Base-by-base conservation (phyloP, 2,797 vertebrate species). In the Dermochelys coriacea region DNA sequence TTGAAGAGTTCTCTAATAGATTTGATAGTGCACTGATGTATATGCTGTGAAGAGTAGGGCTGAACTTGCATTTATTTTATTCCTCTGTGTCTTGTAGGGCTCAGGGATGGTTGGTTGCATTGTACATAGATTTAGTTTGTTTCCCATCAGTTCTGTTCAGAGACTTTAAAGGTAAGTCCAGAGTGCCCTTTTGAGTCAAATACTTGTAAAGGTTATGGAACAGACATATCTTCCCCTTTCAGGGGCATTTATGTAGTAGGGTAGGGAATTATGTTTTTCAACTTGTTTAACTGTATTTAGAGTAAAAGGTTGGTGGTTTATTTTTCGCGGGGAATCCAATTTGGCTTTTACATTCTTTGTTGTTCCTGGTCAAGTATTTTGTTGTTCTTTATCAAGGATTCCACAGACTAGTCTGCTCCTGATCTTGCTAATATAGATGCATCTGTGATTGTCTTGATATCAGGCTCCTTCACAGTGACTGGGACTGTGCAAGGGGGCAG, bases 1-100 rank as follows among this genome's bases (percentile, higher is more conserved):
- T 86, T 71, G 8, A 7, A 96, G 95, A 86, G 91, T 96, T 94
- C 93, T 97, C 88, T 93, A 47, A 6, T 77, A 77, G 45, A 25
- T 77, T 47, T 77, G 25, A 12, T 31, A 49, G 45, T 31, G 41
- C 27, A 77, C 8, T 77, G 71, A 74, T 74, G 6, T 18, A 49
- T 8, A 49, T 77, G 41, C 74, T 77, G 45, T 47, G 74, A 77
- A 77, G 27, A 3, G 27, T 49, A 49, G 27, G 25, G 4, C 45
- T 77, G 45, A 77, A 77, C 27, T 8, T 77, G 8, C 61, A 27
- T 75, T 3, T 77, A 18, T 49, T 77, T 77, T 77, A 77, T 31
- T 77, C 12, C 12, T 49, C 29, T 77, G 6, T 74, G 12, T 49
- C 23, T 25, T 34, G 31, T 61, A 25, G 21, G 21, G 54, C 25